A percentile compares a stretch with the other conserved stretches of the same genome.
phyloP scores from a whole-genome alignment of 1,140 invertebrate genomes.

The Euschistus heros region DNA sequence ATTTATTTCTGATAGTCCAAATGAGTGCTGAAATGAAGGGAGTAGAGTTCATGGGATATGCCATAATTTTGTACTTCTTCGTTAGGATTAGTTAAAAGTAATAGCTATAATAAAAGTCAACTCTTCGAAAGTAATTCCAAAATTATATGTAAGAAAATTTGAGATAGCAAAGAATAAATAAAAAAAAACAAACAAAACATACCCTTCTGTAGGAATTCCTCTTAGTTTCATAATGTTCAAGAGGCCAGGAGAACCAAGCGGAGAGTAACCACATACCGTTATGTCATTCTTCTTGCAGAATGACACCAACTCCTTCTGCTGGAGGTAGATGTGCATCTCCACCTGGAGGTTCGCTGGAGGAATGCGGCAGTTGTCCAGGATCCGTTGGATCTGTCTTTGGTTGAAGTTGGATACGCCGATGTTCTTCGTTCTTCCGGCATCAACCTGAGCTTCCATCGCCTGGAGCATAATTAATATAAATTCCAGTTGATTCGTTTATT shows the following conservation, averaged over 20 bases:
- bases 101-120: too few species aligned
- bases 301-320: constrained; percentile 63
- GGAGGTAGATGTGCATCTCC: constrained; percentile 72
- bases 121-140: too few species aligned
- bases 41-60: too few species aligned
- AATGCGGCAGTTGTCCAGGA: constrained; percentile 30
- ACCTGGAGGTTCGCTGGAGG: constrained; percentile 45
- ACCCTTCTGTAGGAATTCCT: background rate
- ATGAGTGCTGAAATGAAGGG: too few species aligned
- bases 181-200: too few species aligned
- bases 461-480: background rate
- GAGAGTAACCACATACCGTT: constrained; percentile 68
- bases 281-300: constrained; percentile 64
- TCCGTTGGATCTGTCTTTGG: constrained; percentile 30
- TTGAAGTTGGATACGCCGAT: constrained; percentile 38
- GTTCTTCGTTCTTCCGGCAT: constrained; percentile 29
- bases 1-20: too few species aligned
- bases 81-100: too few species aligned
- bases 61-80: too few species aligned
- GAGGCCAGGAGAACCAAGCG: constrained; percentile 54
- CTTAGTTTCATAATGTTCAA: background rate
- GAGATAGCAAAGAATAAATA: too few species aligned
- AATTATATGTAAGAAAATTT: too few species aligned
- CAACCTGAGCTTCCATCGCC: constrained; percentile 29
- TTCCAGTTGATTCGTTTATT: too few species aligned